Evolutionary conservation across 2,888 invertebrate genomes (phyloP).

Genomic region (Lymantria dispar): DNA sequence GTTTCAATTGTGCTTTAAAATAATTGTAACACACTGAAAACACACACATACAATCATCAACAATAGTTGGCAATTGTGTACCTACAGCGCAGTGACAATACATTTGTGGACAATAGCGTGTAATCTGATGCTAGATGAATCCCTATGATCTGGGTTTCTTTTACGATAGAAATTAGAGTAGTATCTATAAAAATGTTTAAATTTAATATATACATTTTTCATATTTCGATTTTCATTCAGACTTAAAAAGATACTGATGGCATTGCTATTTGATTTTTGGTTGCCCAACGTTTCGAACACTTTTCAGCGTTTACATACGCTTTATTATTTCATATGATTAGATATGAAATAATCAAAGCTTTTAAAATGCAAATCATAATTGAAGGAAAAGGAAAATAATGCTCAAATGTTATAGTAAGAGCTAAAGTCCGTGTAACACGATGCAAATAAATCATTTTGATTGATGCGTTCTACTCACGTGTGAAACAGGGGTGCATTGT

Average conservation of each 20-base stretch:
- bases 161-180: background rate
- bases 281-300: too few species aligned
- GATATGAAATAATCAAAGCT: too few species aligned
- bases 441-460: conserved; percentile 65
- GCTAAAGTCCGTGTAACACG: conserved; percentile 41
- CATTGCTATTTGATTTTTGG: too few species aligned
- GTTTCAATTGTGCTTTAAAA: background rate
- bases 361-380: background rate
- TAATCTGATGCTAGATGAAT: conserved; percentile 52
- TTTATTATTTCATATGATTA: too few species aligned
- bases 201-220: too few species aligned
- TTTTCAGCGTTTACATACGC: too few species aligned
- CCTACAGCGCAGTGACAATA: conserved; percentile 7
- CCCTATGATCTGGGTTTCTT: conserved; percentile 29
- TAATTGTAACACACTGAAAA: background rate
- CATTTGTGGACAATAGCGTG: conserved; percentile 27
- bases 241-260: too few species aligned
- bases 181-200: too few species aligned
- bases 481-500: conserved; percentile 65
- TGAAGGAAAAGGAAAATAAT: background rate
- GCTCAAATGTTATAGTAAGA: background rate
- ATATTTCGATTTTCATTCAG: too few species aligned
- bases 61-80: conserved; percentile 4
- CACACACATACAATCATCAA: too few species aligned
- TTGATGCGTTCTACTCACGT: conserved; percentile 60